A percentile compares a stretch with the other conserved stretches of the same genome.
These are phyloP conservation scores for Heteronetta atricapilla DNA, from an alignment of 2,113 vertebrate genomes.

Conservation along the genomic window DNA sequence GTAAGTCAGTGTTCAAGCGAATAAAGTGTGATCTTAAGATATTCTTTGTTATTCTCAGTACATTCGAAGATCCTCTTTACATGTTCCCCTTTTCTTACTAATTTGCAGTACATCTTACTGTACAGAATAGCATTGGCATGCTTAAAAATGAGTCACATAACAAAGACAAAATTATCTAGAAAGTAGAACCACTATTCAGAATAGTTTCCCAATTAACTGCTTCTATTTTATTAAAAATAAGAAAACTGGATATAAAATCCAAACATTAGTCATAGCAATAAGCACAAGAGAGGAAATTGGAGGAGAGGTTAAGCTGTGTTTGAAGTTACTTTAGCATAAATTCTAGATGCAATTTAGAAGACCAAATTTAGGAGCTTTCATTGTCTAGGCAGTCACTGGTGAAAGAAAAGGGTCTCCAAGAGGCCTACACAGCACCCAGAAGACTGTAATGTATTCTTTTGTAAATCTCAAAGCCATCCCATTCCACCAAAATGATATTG, in stretches of 20 bases:
- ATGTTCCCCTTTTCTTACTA: neutral
- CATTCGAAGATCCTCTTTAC: neutral
- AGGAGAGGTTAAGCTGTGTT: conserved; percentile 13
- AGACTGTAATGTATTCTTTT: neutral
- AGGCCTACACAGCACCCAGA: neutral
- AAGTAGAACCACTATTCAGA: neutral
- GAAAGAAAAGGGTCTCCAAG: neutral
- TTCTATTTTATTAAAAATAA: neutral
- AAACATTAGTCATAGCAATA: neutral
- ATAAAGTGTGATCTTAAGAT: neutral
- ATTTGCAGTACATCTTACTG: neutral
- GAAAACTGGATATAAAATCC: neutral
- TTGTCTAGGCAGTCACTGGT: neutral
- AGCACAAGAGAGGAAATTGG: neutral
- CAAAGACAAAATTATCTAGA: conserved; percentile 4
- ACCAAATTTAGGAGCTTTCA: neutral
- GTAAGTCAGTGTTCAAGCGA: neutral
- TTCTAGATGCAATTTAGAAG: neutral
- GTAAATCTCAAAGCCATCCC: neutral
- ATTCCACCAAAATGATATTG: neutral
- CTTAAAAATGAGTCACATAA: neutral
- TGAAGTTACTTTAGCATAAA: neutral
- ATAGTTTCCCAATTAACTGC: neutral
- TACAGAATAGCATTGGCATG: neutral
- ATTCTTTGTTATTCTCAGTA: neutral